Evolutionary conservation across 2,888 invertebrate species (phyloP).

Genomic region (Himalopsyche kuldschensis): DNA sequence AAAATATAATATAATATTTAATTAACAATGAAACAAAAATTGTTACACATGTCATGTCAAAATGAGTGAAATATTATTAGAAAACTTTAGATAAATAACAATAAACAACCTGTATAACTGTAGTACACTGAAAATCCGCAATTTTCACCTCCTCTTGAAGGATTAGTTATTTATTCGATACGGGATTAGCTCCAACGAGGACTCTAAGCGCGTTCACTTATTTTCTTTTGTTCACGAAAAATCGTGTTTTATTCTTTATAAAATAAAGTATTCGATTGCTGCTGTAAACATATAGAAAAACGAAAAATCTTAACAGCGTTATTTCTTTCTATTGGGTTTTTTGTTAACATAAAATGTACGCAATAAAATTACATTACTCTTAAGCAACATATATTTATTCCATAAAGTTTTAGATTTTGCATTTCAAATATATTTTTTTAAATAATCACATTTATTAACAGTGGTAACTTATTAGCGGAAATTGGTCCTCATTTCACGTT

Average conservation of each 20-base stretch:
- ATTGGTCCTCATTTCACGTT: no score
- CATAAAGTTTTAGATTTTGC: no score
- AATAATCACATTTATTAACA: no score
- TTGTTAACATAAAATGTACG: no score
- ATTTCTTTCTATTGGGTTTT: not conserved
- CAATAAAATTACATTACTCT: no score
- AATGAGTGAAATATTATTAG: no score
- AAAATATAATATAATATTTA: no score
- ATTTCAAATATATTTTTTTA: no score
- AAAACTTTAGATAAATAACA: not conserved
- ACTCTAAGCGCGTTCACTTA: not conserved
- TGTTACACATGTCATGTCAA: no score
- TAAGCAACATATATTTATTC: no score
- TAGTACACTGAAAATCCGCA: not conserved
- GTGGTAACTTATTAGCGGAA: no score
- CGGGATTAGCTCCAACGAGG: constrained; percentile 22
- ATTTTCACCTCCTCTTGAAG: constrained; percentile 13
- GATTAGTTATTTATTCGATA: constrained; percentile 37
- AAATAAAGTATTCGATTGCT: not conserved
- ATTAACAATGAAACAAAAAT: no score
- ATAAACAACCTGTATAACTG: not conserved
- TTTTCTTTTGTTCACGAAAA: not conserved
- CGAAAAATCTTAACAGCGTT: not conserved
- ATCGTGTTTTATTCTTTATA: not conserved
- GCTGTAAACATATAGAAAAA: not conserved